Evolutionary conservation across 2,797 vertebrate genomes (phyloP).

Genomic region (Premnoplex brunnescens): DNA sequence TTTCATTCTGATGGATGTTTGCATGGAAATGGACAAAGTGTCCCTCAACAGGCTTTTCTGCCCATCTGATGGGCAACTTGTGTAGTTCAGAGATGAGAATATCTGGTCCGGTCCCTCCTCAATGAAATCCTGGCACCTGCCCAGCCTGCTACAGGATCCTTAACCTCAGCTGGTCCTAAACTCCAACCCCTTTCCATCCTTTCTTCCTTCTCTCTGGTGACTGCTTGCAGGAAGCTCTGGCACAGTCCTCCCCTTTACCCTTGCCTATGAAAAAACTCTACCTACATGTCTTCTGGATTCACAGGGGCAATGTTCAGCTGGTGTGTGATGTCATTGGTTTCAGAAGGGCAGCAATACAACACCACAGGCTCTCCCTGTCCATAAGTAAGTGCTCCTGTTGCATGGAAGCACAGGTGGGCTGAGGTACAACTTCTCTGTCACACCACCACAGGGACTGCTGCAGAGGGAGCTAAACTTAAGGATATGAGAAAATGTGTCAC

Average conservation of each 20-base stretch:
- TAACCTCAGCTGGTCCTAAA: background rate
- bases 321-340: background rate
- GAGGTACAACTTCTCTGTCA: background rate
- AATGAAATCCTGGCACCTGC: background rate
- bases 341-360: background rate
- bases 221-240: background rate
- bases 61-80: background rate
- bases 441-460: background rate
- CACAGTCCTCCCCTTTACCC: background rate
- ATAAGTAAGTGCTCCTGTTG: background rate
- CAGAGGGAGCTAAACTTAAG: background rate
- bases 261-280: background rate
- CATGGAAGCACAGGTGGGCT: background rate
- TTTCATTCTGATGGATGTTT: background rate
- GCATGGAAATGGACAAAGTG: background rate
- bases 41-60: background rate
- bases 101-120: background rate
- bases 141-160: background rate
- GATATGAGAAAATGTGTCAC: background rate
- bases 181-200: background rate
- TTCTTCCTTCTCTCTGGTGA: background rate
- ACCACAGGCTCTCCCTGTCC: background rate
- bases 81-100: background rate
- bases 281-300: background rate
- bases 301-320: background rate